These are phyloP conservation scores for Campylomormyrus numenius DNA, from an alignment of 2,113 vertebrate genomes.

Conservation along the genomic window DNA sequence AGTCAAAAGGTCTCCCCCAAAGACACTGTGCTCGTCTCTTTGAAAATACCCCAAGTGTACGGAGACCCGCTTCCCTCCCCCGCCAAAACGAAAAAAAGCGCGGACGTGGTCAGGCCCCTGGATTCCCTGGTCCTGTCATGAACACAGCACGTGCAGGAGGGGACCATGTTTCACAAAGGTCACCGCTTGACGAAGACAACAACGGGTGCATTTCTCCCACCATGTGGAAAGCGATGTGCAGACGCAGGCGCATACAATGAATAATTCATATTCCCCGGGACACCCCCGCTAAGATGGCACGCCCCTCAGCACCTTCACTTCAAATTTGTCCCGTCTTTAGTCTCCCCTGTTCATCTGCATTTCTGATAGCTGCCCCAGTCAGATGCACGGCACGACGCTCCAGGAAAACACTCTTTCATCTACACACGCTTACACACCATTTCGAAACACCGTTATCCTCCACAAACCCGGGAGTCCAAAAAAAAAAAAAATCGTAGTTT, in stretches of 20 bases:
- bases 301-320: constrained; percentile 92
- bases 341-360: constrained; percentile 91
- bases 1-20: constrained; percentile 74
- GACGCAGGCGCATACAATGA: constrained; percentile 66
- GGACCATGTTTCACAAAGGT: constrained; percentile 18
- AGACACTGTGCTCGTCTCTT: constrained; percentile 68
- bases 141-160: constrained; percentile 55
- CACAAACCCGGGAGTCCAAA: constrained; percentile 61
- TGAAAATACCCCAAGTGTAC: constrained; percentile 73
- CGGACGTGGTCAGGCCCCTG: constrained; percentile 67
- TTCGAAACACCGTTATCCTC: constrained; percentile 72
- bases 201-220: constrained; percentile 63
- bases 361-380: constrained; percentile 93
- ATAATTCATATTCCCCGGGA: constrained; percentile 83
- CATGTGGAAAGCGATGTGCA: constrained; percentile 59
- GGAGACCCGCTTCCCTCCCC: constrained; percentile 38
- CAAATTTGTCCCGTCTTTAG: constrained; percentile 97
- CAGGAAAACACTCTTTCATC: constrained; percentile 79
- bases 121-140: constrained; percentile 68
- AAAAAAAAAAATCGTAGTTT: constrained; percentile 25
- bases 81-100: constrained; percentile 45
- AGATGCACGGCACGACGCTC: constrained; percentile 67
- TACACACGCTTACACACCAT: constrained; percentile 65
- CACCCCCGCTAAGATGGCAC: constrained; percentile 72
- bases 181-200: constrained; percentile 56